Conservation (phyloP, 2,888 invertebrate genomes). For the Polyommatus icarus region DNA sequence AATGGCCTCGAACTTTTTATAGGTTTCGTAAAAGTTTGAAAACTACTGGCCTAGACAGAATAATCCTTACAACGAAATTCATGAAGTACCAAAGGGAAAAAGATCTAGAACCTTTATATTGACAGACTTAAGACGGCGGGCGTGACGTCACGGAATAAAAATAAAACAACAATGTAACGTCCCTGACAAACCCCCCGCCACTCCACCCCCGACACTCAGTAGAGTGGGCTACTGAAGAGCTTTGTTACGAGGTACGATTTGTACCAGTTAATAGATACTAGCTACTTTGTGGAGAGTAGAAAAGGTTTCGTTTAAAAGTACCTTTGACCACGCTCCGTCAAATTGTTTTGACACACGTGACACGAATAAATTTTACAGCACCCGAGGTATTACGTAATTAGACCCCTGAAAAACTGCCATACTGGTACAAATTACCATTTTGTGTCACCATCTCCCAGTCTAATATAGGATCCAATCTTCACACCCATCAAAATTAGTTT, state of each 20-base stretch:
- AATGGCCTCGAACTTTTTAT: no score
- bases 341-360: no score
- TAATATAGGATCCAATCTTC: no score
- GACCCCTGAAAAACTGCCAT: no score
- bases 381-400: no score
- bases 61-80: not conserved
- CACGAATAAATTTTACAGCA: no score
- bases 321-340: no score
- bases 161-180: constrained; percentile 2
- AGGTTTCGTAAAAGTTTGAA: no score
- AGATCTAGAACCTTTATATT: not conserved
- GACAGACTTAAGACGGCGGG: not conserved
- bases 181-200: not conserved
- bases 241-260: not conserved
- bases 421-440: no score
- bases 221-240: not conserved
- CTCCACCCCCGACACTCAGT: not conserved
- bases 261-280: not conserved
- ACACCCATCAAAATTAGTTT: no score
- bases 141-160: constrained; percentile 19
- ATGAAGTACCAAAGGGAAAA: not conserved
- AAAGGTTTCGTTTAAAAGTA: no score
- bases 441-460: no score
- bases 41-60: not conserved
- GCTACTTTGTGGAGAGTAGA: not conserved